These are phyloP conservation scores for Lophotriccus pileatus DNA, from an alignment of 2,797 vertebrate genomes.

Conservation along the genomic window DNA sequence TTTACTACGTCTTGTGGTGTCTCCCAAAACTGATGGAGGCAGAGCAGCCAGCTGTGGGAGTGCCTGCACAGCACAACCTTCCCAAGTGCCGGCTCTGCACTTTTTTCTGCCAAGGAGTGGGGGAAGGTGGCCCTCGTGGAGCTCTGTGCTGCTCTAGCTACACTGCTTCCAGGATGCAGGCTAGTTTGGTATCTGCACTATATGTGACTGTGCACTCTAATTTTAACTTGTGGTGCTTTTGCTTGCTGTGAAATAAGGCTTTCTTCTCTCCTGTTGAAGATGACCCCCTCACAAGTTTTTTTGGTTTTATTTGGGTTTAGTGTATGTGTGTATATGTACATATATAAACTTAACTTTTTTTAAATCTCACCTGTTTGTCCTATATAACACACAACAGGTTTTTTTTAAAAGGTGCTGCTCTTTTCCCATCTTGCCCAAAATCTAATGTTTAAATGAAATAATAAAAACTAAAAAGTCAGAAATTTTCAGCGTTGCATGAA, in stretches of 20 bases:
- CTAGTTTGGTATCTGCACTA: conserved; percentile 32
- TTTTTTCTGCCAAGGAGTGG: not conserved
- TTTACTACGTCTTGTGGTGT: not conserved
- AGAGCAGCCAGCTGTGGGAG: not conserved
- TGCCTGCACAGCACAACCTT: not conserved
- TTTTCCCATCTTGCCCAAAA: conserved; percentile 53
- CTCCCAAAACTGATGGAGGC: not conserved
- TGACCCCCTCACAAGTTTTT: conserved; percentile 12
- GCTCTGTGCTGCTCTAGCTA: not conserved
- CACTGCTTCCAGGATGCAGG: not conserved
- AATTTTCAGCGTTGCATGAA: not conserved
- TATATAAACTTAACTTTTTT: conserved; percentile 66
- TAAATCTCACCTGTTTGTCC: conserved; percentile 72
- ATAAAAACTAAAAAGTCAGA: conserved; percentile 9
- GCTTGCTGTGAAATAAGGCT: conserved; percentile 69
- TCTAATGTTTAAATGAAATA: conserved; percentile 70
- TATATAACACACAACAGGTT: conserved; percentile 56
- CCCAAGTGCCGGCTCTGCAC: not conserved
- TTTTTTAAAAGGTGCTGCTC: conserved; percentile 69
- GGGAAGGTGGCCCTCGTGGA: not conserved
- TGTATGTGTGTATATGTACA: conserved; percentile 68
- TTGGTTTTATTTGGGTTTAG: conserved; percentile 61
- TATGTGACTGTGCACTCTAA: conserved; percentile 18
- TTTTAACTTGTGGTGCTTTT: conserved; percentile 56
- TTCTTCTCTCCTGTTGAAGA: conserved; percentile 32